phyloP scores from a whole-genome alignment of 2,888 invertebrate genomes.

The Papilio elwesi region DNA sequence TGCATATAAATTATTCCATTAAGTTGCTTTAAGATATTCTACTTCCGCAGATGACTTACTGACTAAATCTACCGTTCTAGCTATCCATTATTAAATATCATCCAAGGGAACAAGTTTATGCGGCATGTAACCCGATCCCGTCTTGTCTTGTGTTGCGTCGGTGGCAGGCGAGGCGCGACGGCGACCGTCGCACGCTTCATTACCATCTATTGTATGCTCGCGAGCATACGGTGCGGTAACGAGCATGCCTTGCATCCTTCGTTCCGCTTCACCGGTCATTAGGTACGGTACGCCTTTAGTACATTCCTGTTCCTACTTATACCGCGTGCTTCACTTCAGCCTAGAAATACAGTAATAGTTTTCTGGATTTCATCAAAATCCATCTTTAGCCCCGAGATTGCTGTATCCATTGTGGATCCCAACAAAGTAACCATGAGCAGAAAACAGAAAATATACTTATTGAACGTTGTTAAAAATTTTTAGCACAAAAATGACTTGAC shows the following conservation, averaged over 20 bases:
- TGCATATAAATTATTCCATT: no score
- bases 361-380: no score
- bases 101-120: not conserved
- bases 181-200: slow-evolving; percentile 26
- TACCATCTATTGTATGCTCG: slow-evolving; percentile 15
- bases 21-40: no score
- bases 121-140: slow-evolving; percentile 16
- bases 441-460: no score
- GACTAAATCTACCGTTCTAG: no score
- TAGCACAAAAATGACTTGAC: no score
- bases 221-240: slow-evolving; percentile 7
- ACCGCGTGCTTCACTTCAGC: not conserved
- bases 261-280: slow-evolving; percentile 23
- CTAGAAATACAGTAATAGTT: no score
- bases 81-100: slow-evolving; percentile 6
- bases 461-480: no score
- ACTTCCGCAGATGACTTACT: no score
- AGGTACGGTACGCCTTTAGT: not conserved
- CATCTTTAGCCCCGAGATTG: no score
- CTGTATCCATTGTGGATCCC: no score
- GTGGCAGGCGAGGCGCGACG: slow-evolving; percentile 13
- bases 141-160: not conserved
- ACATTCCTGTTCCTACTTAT: not conserved
- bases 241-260: slow-evolving; percentile 3
- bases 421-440: no score